Percentiles rank a stretch among this genome's conserved stretches.
phyloP scores from a whole-genome alignment of 2,113 vertebrate species.

The Osmerus eperlanus region DNA sequence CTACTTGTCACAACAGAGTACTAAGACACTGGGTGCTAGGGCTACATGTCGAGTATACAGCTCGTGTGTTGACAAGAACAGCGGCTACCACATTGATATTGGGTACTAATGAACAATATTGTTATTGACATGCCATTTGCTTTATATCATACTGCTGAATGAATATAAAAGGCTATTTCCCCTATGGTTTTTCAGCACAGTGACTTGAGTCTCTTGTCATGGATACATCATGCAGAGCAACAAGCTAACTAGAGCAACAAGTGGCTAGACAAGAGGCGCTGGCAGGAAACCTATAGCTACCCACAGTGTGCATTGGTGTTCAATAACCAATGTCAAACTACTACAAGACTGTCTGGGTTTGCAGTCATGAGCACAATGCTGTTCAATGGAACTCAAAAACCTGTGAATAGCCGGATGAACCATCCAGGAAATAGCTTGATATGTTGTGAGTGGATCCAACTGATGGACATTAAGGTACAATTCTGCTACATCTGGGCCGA shows the following conservation, averaged over 20 bases:
- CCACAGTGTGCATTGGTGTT: background rate
- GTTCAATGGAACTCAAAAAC: too few species aligned
- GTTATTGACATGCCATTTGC: background rate
- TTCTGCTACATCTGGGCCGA: too few species aligned
- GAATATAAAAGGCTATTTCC: background rate
- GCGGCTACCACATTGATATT: background rate
- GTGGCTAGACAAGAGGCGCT: background rate
- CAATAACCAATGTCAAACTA: too few species aligned
- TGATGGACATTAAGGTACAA: too few species aligned
- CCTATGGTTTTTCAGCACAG: background rate
- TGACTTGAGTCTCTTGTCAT: background rate
- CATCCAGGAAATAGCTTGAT: too few species aligned
- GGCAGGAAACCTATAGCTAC: background rate
- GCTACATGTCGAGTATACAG: constrained; percentile 38
- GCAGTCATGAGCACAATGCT: too few species aligned
- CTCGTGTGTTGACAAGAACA: background rate
- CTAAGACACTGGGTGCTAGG: constrained; percentile 53
- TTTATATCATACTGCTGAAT: background rate
- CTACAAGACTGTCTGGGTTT: too few species aligned
- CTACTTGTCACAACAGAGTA: constrained; percentile 27
- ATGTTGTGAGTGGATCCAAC: too few species aligned
- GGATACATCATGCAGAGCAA: background rate
- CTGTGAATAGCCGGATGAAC: too few species aligned
- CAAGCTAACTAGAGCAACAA: background rate
- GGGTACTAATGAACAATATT: background rate